Percentiles rank a stretch among this genome's conserved stretches.
phyloP scores from a whole-genome alignment of 2,113 vertebrate species.

The Sciurus niger region DNA sequence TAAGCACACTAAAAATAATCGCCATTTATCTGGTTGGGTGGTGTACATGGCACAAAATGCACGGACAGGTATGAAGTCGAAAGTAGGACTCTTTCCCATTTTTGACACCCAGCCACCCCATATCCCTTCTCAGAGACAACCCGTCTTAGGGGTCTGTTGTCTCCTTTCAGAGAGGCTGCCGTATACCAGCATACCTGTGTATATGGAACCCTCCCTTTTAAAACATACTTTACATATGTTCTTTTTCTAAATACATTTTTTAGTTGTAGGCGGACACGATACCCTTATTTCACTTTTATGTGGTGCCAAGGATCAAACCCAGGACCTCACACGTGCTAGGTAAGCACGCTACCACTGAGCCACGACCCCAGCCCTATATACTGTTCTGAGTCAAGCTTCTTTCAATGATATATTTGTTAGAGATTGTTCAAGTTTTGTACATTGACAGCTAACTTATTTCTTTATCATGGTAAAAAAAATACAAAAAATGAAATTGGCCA shows the following conservation, averaged over 20 bases:
- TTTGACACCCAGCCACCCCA: background rate
- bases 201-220: background rate
- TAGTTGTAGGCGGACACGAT: no score
- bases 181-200: no score
- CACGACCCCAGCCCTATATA: no score
- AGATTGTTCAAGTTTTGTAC: background rate
- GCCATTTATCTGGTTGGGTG: background rate
- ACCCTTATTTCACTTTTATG: no score
- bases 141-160: background rate
- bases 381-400: background rate
- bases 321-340: no score
- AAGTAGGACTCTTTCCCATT: background rate
- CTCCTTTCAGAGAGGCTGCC: background rate
- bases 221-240: background rate
- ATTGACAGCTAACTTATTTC: background rate
- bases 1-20: constrained; percentile 21
- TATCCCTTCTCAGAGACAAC: background rate
- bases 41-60: background rate
- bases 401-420: background rate
- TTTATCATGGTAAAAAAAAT: constrained; percentile 30
- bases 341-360: no score
- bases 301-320: no score
- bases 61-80: background rate
- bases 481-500: background rate
- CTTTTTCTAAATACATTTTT: no score